Percentiles rank a stretch among this genome's conserved stretches.
Conservation (phyloP, 2,113 vertebrate genomes). For the Notothenia rossii region DNA sequence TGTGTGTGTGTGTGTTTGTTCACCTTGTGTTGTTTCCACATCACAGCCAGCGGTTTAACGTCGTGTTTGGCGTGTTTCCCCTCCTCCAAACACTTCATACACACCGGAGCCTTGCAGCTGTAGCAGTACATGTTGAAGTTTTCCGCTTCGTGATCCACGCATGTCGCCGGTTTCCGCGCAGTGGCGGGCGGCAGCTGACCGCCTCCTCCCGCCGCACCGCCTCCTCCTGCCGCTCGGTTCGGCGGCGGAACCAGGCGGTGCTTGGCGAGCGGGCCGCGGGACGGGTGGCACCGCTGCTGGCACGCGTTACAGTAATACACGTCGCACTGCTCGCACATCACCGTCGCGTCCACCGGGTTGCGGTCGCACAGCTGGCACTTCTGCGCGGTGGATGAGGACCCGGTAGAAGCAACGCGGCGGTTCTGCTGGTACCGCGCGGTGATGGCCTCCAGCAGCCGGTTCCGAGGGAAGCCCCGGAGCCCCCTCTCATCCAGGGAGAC, state of each 20-base stretch:
- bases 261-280: constrained; percentile 94
- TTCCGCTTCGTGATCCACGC: constrained; percentile 94
- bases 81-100: constrained; percentile 93
- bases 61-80: constrained; percentile 93
- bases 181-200: constrained; percentile 66
- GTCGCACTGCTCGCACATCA: constrained; percentile 95
- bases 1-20: constrained; percentile 38
- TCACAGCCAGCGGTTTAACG: constrained; percentile 89
- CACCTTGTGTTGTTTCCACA: constrained; percentile 99
- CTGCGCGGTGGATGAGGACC: constrained; percentile 71
- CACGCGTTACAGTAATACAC: constrained; percentile 93
- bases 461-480: constrained; percentile 93
- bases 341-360: constrained; percentile 83
- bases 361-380: constrained; percentile 93
- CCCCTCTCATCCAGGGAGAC: constrained; percentile 95
- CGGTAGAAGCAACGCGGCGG: constrained; percentile 65
- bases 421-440: constrained; percentile 91
- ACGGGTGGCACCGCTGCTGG: constrained; percentile 95
- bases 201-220: constrained; percentile 27
- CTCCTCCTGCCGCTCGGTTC: constrained; percentile 42
- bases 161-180: constrained; percentile 87
- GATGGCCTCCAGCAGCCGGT: constrained; percentile 94
- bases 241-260: constrained; percentile 89
- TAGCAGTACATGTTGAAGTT: constrained; percentile 95
- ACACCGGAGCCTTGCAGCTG: constrained; percentile 91